phyloP scores from a whole-genome alignment of 2,797 vertebrate species.

The Philypnodon macrostomus region DNA sequence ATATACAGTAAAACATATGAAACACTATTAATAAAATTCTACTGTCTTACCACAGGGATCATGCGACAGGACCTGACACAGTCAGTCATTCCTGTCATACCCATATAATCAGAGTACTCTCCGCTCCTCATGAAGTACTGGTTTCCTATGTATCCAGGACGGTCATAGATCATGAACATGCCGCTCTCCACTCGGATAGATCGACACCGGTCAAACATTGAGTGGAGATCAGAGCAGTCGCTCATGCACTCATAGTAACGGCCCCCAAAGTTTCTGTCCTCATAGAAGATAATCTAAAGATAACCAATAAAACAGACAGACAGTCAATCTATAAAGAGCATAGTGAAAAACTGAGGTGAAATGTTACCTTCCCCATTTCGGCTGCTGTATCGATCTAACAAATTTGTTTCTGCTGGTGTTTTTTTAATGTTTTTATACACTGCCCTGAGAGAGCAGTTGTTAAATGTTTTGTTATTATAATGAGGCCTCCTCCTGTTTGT shows the following conservation, averaged over 20 bases:
- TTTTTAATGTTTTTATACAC: constrained; percentile 57
- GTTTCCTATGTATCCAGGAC: constrained; percentile 55
- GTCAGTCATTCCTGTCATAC: constrained; percentile 56
- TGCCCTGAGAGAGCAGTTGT: constrained; percentile 16
- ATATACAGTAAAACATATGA: too few relatives aligned
- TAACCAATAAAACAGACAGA: neutral
- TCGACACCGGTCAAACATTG: constrained; percentile 67
- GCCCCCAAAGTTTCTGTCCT: constrained; percentile 76
- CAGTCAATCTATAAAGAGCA: neutral
- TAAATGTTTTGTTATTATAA: constrained; percentile 66
- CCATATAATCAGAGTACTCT: constrained; percentile 70
- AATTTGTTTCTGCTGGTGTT: constrained; percentile 10
- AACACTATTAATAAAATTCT: too few relatives aligned
- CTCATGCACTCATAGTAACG: constrained; percentile 66
- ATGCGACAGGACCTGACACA: constrained; percentile 68
- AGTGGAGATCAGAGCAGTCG: constrained; percentile 68
- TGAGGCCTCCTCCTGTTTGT: constrained; percentile 43
- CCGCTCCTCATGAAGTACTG: constrained; percentile 73
- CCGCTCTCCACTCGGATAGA: constrained; percentile 73
- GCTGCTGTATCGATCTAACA: constrained; percentile 22
- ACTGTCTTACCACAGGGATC: constrained; percentile 65
- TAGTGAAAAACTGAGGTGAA: neutral
- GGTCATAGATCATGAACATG: constrained; percentile 76
- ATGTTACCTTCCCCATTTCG: constrained; percentile 70
- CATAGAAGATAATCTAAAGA: constrained; percentile 77